Base-by-base conservation (phyloP, 2,888 invertebrate genomes). In the Liopterus haemorrhoidalis region DNA sequence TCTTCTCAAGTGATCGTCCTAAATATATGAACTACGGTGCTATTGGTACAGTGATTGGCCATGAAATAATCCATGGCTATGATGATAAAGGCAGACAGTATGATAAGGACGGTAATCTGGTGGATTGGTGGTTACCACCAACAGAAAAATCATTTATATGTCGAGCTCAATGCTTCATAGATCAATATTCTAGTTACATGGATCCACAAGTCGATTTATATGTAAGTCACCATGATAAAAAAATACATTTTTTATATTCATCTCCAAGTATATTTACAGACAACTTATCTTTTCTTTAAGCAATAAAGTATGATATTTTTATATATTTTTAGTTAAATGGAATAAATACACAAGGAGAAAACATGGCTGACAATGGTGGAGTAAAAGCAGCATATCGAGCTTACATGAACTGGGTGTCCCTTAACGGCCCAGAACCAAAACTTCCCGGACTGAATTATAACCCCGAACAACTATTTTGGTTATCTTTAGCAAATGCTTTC, bases 351-450 rank as follows among this genome's bases (percentile, higher is more conserved):
- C 89, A 91, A 68, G 91, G 91, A 11, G 93, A 94, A 66, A 94
- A 94, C 65, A 93, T 94, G 48, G 94, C 94, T 1, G 94, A 94
- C 65, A 94, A 91, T 64, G 93, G 92, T 4, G 94, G 93, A 3
- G 81, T 93, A 53, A 93, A 92, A 64, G 86, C 70, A 55, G 70
- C 72, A 0, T 74, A 71, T 55, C 53, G 58, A 53, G 69, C 67
- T 6, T 68, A 68, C 50, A 56, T 60, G 36, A 49, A 53, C 19
- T 65, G 63, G 62, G 52, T 55, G 1, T 41, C 46, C 14, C 39
- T 53, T 32, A 55, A 56, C 37, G 15, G 49, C 24, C 24, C 38
- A 6, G 59, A 62, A 48, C 25, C 43, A 4, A 14, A 33, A 39
- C 55, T 65, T 8, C 65, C 65, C 5, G 59, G 57, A 24, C 51